Percentiles rank a stretch among this genome's conserved stretches.
These are phyloP conservation scores for Polymixis flavicincta DNA, from an alignment of 2,888 invertebrate genomes.

Conservation along the genomic window DNA sequence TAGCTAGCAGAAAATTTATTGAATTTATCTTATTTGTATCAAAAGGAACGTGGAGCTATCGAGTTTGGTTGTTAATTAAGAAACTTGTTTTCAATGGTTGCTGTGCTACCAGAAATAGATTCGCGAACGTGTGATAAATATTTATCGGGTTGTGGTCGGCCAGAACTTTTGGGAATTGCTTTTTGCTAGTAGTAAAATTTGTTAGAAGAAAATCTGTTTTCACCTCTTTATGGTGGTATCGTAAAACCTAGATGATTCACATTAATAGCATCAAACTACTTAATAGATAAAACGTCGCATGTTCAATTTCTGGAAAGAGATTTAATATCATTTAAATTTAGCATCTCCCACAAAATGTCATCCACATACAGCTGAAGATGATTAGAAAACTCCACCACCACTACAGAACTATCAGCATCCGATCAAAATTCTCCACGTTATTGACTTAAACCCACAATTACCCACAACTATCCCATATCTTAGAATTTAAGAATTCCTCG, in stretches of 20 bases:
- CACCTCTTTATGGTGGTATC: not conserved
- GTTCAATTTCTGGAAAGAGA: not conserved
- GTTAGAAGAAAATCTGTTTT: not conserved
- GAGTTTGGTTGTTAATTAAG: constrained; percentile 58
- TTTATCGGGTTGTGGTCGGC: constrained; percentile 30
- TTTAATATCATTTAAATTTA: not conserved
- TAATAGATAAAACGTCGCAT: not conserved
- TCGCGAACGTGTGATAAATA: constrained; percentile 27
- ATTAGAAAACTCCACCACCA: constrained; percentile 14
- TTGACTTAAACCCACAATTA: constrained; percentile 23
- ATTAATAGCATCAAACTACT: not conserved
- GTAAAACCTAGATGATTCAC: not conserved
- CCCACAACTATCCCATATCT: constrained; percentile 34
- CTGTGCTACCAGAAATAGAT: constrained; percentile 39
- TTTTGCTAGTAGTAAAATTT: constrained; percentile 12
- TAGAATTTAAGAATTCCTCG: constrained; percentile 32
- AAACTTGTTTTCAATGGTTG: constrained; percentile 62
- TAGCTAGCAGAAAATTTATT: constrained; percentile 24
- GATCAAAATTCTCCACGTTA: constrained; percentile 21
- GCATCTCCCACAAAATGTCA: not conserved
- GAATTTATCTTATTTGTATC: constrained; percentile 43
- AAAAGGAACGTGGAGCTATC: constrained; percentile 25
- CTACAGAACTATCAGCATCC: not conserved
- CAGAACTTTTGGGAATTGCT: constrained; percentile 1
- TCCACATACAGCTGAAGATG: not conserved